Percentiles rank a stretch among this genome's conserved stretches.
phyloP scores from a whole-genome alignment of 2,113 vertebrate species.

The Xenopus borealis region DNA sequence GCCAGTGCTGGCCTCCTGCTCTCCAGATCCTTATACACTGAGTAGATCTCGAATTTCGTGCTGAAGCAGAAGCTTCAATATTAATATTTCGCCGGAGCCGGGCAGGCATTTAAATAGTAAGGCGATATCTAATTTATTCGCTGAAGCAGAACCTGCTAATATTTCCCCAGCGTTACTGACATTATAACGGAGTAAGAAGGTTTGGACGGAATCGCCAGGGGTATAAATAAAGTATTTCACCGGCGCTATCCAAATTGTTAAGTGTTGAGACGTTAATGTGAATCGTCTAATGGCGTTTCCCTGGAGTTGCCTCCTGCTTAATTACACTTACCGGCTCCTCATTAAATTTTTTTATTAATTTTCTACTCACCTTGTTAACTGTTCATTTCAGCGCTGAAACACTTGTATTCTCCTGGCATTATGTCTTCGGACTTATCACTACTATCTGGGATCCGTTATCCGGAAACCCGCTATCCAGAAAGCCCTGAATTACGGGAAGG shows the following conservation, averaged over 20 bases:
- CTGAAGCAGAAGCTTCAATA: slow-evolving; percentile 17
- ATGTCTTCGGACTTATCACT: no score
- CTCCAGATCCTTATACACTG: neutral
- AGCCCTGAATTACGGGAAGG: no score
- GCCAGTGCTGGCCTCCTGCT: neutral
- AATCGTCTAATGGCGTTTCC: slow-evolving; percentile 32
- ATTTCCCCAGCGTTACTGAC: slow-evolving; percentile 25
- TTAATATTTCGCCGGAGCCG: slow-evolving; percentile 22
- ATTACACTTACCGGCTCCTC: slow-evolving; percentile 20
- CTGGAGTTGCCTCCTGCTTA: slow-evolving; percentile 30
- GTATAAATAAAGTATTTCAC: slow-evolving; percentile 37
- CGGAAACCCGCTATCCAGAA: no score
- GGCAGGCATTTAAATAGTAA: slow-evolving; percentile 32
- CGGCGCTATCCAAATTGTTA: slow-evolving; percentile 32
- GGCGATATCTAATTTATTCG: slow-evolving; percentile 37
- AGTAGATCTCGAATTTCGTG: slow-evolving; percentile 9
- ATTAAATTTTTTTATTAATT: slow-evolving; percentile 32
- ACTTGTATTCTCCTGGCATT: no score
- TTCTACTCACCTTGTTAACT: neutral
- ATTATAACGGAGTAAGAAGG: slow-evolving; percentile 30
- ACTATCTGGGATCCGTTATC: no score
- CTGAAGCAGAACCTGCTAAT: slow-evolving; percentile 40
- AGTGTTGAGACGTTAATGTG: slow-evolving; percentile 19
- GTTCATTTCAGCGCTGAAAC: neutral
- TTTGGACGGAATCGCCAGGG: slow-evolving; percentile 23